Evolutionary conservation across 2,888 invertebrate species (phyloP).

Genomic region (Schizotus pectinicornis): DNA sequence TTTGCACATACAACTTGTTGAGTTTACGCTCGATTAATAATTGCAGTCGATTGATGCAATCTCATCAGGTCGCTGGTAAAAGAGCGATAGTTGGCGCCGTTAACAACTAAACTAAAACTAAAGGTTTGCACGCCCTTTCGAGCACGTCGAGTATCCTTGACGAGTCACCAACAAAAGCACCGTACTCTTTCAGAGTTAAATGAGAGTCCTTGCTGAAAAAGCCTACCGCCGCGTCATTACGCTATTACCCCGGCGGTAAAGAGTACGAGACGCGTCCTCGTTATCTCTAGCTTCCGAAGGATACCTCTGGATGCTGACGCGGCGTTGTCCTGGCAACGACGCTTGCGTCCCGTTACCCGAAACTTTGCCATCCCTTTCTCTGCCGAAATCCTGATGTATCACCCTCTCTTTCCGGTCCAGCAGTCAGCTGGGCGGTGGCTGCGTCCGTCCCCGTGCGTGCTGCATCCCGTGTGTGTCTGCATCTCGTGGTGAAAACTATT

Average conservation of each 20-base stretch:
- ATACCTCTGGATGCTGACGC: conserved; percentile 36
- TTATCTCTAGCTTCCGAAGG: conserved; percentile 13
- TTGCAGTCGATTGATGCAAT: no score
- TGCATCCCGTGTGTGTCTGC: conserved; percentile 37
- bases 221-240: no score
- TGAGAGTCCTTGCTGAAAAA: no score
- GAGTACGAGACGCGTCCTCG: conserved; percentile 34
- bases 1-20: no score
- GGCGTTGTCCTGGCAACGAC: conserved; percentile 55
- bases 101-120: no score
- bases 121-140: no score
- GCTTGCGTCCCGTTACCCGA: conserved; percentile 51
- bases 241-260: neutral
- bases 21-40: no score
- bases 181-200: no score
- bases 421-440: conserved; percentile 63
- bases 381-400: conserved; percentile 43
- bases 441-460: conserved; percentile 53
- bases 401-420: conserved; percentile 53
- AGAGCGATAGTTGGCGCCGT: no score
- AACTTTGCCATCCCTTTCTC: conserved; percentile 42
- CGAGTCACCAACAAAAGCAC: no score
- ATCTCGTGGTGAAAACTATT: conserved; percentile 33
- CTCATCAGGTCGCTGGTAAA: no score
- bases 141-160: no score